Evolutionary conservation across 2,888 invertebrate species (phyloP).

Genomic region (Drosophila koepferae): DNA sequence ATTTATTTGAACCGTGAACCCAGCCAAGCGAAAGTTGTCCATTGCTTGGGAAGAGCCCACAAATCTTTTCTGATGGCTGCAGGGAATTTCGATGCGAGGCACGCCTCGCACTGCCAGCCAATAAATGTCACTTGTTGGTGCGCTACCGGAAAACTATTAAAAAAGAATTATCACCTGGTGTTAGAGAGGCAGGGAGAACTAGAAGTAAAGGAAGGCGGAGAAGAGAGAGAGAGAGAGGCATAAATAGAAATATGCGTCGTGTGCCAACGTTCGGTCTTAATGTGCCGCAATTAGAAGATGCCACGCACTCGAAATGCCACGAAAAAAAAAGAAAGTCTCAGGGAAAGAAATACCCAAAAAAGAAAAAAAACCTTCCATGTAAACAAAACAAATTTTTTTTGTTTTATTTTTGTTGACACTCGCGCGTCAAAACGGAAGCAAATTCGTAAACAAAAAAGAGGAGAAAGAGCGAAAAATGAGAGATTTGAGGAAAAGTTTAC

Average conservation of each 20-base stretch:
- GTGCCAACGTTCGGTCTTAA: not conserved
- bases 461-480: conserved; percentile 14
- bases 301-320: conserved; percentile 37
- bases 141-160: conserved; percentile 81
- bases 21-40: conserved; percentile 56
- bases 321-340: not conserved
- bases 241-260: conserved; percentile 9
- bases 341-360: conserved; percentile 2
- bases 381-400: conserved; percentile 7
- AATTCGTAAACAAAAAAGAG: conserved; percentile 41
- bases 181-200: not conserved
- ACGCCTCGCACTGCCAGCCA: conserved; percentile 52
- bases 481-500: conserved; percentile 48
- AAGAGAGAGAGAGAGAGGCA: not conserved
- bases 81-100: conserved; percentile 57
- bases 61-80: conserved; percentile 40
- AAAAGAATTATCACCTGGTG: conserved; percentile 75
- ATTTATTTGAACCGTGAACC: conserved; percentile 39
- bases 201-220: not conserved
- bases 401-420: conserved; percentile 12
- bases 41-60: conserved; percentile 25
- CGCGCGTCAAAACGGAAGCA: conserved; percentile 12
- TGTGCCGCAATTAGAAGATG: conserved; percentile 49
- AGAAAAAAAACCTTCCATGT: conserved; percentile 34
- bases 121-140: conserved; percentile 78